A percentile compares a stretch with the other conserved stretches of the same genome.
phyloP scores from a whole-genome alignment of 2,888 invertebrate genomes.

The Aphodius granarius region DNA sequence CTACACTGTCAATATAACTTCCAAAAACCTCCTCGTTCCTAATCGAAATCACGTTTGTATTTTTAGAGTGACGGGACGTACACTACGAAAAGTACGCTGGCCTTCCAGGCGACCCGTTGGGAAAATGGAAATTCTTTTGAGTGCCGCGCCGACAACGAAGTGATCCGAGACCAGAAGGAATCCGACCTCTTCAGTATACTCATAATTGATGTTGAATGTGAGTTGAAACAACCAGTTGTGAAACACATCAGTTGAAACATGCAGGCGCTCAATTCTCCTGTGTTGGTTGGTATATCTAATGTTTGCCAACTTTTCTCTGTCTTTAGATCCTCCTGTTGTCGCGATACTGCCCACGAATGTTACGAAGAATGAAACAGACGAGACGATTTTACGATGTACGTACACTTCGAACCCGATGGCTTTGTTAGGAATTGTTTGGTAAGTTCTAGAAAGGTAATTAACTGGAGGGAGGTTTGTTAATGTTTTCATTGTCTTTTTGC shows the following conservation, averaged over 20 bases:
- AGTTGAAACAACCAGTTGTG: slow-evolving; percentile 53
- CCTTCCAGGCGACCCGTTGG: slow-evolving; percentile 78
- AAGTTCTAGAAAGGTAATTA: slow-evolving; percentile 46
- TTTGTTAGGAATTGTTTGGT: slow-evolving; percentile 78
- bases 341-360: slow-evolving; percentile 73
- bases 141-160: slow-evolving; percentile 82
- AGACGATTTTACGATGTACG: slow-evolving; percentile 70
- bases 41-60: slow-evolving; percentile 7
- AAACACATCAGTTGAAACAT: slow-evolving; percentile 1
- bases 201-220: slow-evolving; percentile 84
- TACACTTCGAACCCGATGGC: slow-evolving; percentile 87
- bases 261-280: background rate
- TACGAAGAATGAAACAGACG: slow-evolving; percentile 76
- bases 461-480: slow-evolving; percentile 3
- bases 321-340: slow-evolving; percentile 84
- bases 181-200: slow-evolving; percentile 73
- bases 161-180: slow-evolving; percentile 71
- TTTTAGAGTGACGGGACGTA: slow-evolving; percentile 76
- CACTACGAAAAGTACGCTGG: slow-evolving; percentile 75
- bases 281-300: too few relatives aligned
- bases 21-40: background rate
- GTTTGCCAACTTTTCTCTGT: background rate
- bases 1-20: slow-evolving; percentile 5
- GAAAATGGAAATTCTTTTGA: slow-evolving; percentile 79
- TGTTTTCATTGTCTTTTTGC: background rate